Evolutionary conservation across 1,140 invertebrate species (phyloP).

Genomic region (Magallana gigas): DNA sequence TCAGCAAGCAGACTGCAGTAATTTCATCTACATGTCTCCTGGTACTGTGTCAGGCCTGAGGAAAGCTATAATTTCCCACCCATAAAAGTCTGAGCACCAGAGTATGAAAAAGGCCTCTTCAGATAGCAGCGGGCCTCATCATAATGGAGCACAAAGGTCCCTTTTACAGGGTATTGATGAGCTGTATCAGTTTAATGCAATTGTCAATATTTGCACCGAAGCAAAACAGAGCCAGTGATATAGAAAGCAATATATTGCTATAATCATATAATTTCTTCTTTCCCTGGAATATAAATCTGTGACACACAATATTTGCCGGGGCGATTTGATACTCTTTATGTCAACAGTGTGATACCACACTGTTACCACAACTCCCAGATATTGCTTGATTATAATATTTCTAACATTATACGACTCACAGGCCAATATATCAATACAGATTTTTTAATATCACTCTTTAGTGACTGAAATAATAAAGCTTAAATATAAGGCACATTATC

Average conservation of each 20-base stretch:
- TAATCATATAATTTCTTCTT: background rate
- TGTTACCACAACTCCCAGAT: background rate
- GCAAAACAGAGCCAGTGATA: conserved; percentile 20
- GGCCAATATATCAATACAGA: background rate
- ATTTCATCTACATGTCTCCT: background rate
- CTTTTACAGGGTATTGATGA: conserved; percentile 30
- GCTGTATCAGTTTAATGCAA: conserved; percentile 24
- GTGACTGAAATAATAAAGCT: background rate
- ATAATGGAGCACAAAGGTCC: conserved; percentile 25
- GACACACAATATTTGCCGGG: conserved; percentile 3
- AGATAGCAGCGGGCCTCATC: conserved; percentile 1
- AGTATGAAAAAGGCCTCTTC: background rate
- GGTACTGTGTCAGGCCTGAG: background rate
- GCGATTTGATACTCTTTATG: background rate
- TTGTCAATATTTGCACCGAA: conserved; percentile 32
- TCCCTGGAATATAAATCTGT: background rate
- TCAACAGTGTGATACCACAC: background rate
- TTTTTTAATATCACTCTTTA: conserved; percentile 1
- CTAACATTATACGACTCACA: background rate
- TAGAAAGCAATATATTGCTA: conserved; percentile 36
- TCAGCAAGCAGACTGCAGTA: background rate
- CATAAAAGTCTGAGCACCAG: background rate
- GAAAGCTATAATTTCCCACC: background rate
- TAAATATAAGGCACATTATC: background rate
- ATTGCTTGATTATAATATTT: background rate